Percentiles rank a stretch among this genome's conserved stretches.
phyloP scores from a whole-genome alignment of 2,888 invertebrate species.

The Cantharis flavilabris region DNA sequence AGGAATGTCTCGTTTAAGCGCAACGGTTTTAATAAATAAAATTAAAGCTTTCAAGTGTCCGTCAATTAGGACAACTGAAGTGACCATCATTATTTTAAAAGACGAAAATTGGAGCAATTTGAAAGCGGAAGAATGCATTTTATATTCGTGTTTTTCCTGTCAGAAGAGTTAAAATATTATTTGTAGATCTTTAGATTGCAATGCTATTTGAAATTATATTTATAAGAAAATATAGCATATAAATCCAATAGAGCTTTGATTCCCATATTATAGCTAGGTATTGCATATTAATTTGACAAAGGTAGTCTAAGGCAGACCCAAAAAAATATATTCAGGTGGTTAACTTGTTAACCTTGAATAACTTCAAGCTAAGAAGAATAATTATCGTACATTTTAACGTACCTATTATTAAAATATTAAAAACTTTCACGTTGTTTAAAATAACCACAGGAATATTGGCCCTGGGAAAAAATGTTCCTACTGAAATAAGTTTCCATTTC shows the following conservation, averaged over 20 bases:
- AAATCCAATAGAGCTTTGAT: not conserved
- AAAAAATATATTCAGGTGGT: not conserved
- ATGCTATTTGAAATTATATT: not conserved
- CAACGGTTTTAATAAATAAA: not conserved
- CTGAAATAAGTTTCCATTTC: not conserved
- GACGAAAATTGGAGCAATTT: not conserved
- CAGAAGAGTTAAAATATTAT: not conserved
- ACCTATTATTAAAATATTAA: not conserved
- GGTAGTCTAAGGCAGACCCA: not conserved
- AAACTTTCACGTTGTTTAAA: not conserved
- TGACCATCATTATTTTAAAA: not conserved
- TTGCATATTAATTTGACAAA: not conserved
- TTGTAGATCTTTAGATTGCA: not conserved
- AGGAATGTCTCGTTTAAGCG: not conserved
- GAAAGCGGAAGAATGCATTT: not conserved
- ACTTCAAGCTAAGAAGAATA: not conserved
- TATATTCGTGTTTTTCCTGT: not conserved
- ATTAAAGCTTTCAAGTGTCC: not conserved
- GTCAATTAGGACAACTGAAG: not conserved
- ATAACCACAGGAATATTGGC: not conserved
- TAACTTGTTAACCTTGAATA: constrained; percentile 1
- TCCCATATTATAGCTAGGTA: not conserved
- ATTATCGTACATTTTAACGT: not conserved
- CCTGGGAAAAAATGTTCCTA: not conserved
- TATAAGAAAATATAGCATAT: not conserved